These are phyloP conservation scores for western clawed frog (Xenopus tropicalis) DNA, from an alignment of 2,113 vertebrate genomes.

Conservation along the genomic window DNA sequence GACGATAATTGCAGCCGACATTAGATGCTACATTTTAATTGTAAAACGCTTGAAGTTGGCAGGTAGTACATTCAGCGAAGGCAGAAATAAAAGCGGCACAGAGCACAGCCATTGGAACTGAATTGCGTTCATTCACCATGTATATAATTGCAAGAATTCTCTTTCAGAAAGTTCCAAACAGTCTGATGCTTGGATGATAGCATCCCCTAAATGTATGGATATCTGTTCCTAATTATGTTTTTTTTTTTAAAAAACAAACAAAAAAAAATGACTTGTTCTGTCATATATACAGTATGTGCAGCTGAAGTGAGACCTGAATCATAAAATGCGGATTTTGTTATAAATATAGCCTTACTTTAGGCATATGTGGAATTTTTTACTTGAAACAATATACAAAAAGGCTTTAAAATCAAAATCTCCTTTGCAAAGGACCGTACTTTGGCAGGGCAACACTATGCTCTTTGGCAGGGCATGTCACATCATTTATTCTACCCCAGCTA, in stretches of 20 bases:
- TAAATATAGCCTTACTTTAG: neutral
- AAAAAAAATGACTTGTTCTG: slow-evolving; percentile 17
- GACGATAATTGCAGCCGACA: no score
- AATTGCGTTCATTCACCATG: slow-evolving; percentile 5
- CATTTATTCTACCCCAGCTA: no score
- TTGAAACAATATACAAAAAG: no score
- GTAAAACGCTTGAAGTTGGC: no score
- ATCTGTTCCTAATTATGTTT: slow-evolving; percentile 36
- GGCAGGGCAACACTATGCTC: no score
- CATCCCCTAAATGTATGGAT: slow-evolving; percentile 2
- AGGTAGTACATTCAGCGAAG: no score
- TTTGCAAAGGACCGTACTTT: no score
- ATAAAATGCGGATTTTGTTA: slow-evolving; percentile 34
- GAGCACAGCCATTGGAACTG: neutral
- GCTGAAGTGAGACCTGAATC: slow-evolving; percentile 9
- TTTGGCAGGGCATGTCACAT: no score
- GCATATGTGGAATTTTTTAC: no score
- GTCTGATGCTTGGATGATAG: neutral
- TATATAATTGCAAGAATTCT: slow-evolving; percentile 13
- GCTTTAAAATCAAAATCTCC: no score
- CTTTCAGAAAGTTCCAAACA: slow-evolving; percentile 22
- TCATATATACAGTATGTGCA: slow-evolving; percentile 21
- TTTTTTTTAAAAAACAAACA: no score
- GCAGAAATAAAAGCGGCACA: neutral
- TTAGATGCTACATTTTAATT: no score